These are phyloP conservation scores for Cyanistes caeruleus DNA, from an alignment of 2,113 vertebrate species.

Conservation along the genomic window DNA sequence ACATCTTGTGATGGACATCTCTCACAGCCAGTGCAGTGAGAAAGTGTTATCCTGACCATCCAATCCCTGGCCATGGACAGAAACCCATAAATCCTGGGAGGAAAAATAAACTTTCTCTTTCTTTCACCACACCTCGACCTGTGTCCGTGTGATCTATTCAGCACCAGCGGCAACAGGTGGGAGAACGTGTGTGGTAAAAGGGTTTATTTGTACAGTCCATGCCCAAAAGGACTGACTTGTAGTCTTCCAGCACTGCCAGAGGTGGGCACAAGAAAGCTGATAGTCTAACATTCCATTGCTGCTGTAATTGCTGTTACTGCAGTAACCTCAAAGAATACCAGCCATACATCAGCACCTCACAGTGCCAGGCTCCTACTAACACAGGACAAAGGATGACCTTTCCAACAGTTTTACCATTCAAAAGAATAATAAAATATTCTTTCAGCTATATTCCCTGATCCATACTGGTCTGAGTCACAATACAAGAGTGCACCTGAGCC, in stretches of 20 bases:
- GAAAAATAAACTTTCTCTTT: too few relatives aligned
- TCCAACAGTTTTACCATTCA: not conserved
- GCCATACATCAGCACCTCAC: too few relatives aligned
- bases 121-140: too few relatives aligned
- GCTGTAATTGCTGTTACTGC: not conserved
- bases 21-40: too few relatives aligned
- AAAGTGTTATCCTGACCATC: too few relatives aligned
- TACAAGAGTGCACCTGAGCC: not conserved
- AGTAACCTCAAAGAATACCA: not conserved
- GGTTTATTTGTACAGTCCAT: not conserved
- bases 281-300: not conserved
- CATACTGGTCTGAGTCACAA: not conserved
- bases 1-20: too few relatives aligned
- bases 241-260: not conserved
- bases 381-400: not conserved
- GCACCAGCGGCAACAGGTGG: not conserved
- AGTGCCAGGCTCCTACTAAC: not conserved
- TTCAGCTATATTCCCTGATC: not conserved
- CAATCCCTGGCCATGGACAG: too few relatives aligned
- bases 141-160: too few relatives aligned
- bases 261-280: not conserved
- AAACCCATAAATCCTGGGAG: too few relatives aligned
- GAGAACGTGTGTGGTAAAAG: not conserved
- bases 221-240: not conserved
- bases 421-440: not conserved